These are phyloP conservation scores for Drosophila mercatorum DNA, from an alignment of 2,888 invertebrate species.

Conservation along the genomic window DNA sequence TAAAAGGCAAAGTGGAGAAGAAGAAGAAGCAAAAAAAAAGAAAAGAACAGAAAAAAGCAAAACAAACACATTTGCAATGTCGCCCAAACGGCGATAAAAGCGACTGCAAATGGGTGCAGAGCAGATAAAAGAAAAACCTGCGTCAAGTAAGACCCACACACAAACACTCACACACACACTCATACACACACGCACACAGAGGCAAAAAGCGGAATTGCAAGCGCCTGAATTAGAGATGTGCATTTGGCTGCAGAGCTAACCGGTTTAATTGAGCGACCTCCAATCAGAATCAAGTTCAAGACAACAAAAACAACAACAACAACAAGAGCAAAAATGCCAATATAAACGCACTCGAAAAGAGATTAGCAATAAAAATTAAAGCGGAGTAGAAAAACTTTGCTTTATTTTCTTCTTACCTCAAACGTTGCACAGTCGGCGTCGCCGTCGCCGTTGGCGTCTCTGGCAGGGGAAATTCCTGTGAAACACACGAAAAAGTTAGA, in stretches of 20 bases:
- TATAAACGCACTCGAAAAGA: conserved; percentile 34
- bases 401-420: conserved; percentile 24
- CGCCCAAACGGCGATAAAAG: conserved; percentile 30
- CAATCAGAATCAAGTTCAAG: conserved; percentile 78
- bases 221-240: conserved; percentile 46
- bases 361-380: conserved; percentile 18
- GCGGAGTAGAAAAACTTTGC: conserved; percentile 2
- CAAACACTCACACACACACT: conserved; percentile 9
- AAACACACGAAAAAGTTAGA: conserved; percentile 43
- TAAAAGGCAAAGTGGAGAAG: conserved; percentile 34
- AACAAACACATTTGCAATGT: conserved; percentile 50
- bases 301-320: conserved; percentile 19
- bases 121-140: conserved; percentile 49
- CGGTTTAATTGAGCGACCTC: conserved; percentile 78
- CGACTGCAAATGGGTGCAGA: conserved; percentile 47
- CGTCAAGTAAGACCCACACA: conserved; percentile 38
- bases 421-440: conserved; percentile 20
- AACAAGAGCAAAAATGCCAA: conserved; percentile 22
- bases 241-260: conserved; percentile 42
- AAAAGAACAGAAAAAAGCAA: neutral
- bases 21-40: conserved; percentile 10
- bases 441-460: conserved; percentile 31
- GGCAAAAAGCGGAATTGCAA: conserved; percentile 54
- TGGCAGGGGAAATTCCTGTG: conserved; percentile 49
- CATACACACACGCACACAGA: conserved; percentile 7